Evolutionary conservation across 2,797 vertebrate species (phyloP).

Genomic region (Paedocypris micromegethes): DNA sequence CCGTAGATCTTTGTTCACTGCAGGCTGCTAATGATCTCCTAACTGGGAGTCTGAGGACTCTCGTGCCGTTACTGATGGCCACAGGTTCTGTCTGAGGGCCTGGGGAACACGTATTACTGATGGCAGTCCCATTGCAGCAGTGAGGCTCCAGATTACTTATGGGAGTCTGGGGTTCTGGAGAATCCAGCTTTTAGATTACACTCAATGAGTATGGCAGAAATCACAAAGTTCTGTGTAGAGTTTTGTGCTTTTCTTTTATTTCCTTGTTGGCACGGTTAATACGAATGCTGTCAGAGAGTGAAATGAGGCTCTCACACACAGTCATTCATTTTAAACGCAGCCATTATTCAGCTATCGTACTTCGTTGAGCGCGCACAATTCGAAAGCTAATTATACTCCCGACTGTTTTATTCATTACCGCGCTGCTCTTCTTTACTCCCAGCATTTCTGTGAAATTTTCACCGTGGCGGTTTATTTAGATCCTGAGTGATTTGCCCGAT

Average conservation of each 20-base stretch:
- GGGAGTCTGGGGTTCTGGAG: slow-evolving; percentile 21
- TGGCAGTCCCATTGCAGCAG: slow-evolving; percentile 19
- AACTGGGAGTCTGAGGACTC: background rate
- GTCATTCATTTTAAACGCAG: slow-evolving; percentile 19
- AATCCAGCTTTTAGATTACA: slow-evolving; percentile 8
- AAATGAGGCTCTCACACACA: slow-evolving; percentile 1
- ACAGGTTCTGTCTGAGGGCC: slow-evolving; percentile 6
- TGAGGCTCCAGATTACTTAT: slow-evolving; percentile 19
- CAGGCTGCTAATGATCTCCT: slow-evolving; percentile 22
- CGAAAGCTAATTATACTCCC: slow-evolving; percentile 47
- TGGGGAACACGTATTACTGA: slow-evolving; percentile 32
- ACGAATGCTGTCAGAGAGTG: slow-evolving; percentile 3
- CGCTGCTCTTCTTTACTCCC: slow-evolving; percentile 42
- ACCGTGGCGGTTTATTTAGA: slow-evolving; percentile 57
- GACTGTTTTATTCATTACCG: slow-evolving; percentile 44
- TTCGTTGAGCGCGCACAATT: background rate
- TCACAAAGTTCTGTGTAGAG: background rate
- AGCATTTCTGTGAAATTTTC: slow-evolving; percentile 47
- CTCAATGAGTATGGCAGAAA: slow-evolving; percentile 25
- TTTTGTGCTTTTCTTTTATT: background rate
- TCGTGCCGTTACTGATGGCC: slow-evolving; percentile 16
- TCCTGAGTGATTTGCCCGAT: slow-evolving; percentile 44
- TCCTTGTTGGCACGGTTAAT: slow-evolving; percentile 2
- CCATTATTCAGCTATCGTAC: slow-evolving; percentile 9
- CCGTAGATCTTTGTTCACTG: slow-evolving; percentile 12